phyloP scores from a whole-genome alignment of 92 coral and sea anemone species.

The Zoanthus gigantus region DNA sequence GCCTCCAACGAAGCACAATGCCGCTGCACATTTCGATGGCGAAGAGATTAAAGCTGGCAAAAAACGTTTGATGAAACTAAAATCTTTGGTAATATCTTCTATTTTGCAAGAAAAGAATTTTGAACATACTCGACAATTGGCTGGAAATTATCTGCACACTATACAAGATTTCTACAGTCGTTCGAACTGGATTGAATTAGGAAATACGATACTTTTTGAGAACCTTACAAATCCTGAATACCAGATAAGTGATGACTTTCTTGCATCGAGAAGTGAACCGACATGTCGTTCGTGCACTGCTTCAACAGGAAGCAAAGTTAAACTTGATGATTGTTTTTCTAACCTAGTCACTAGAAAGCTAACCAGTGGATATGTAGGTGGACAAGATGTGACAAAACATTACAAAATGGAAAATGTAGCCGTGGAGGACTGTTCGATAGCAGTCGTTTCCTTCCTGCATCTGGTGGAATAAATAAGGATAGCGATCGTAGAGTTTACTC shows the following conservation, averaged over 20 bases:
- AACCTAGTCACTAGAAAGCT: conserved; percentile 61
- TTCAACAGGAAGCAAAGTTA: background rate
- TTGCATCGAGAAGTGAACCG: conserved; percentile 58
- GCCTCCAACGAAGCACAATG: conserved; percentile 19
- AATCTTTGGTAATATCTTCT: conserved; percentile 53
- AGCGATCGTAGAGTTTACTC: conserved; percentile 26
- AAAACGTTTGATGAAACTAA: conserved; percentile 49
- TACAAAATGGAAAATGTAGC: conserved; percentile 66
- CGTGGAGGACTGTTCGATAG: conserved; percentile 66
- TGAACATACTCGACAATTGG: conserved; percentile 60
- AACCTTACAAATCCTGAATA: conserved; percentile 51
- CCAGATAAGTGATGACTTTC: conserved; percentile 23
- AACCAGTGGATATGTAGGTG: conserved; percentile 74
- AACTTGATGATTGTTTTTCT: conserved; percentile 38
- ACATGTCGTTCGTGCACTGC: conserved; percentile 61
- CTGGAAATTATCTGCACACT: conserved; percentile 70
- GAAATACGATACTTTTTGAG: conserved; percentile 40
- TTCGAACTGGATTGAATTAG: conserved; percentile 78
- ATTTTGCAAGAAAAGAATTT: conserved; percentile 48
- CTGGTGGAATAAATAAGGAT: conserved; percentile 80
- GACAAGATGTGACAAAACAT: conserved; percentile 70
- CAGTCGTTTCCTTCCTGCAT: conserved; percentile 55
- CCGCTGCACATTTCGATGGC: conserved; percentile 72
- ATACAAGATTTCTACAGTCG: conserved; percentile 82
- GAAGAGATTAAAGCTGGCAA: conserved; percentile 62